Percentiles rank a stretch among this genome's conserved stretches.
These are phyloP conservation scores for Sminthurinus aureus DNA, from an alignment of 2,888 invertebrate species.

Conservation along the genomic window DNA sequence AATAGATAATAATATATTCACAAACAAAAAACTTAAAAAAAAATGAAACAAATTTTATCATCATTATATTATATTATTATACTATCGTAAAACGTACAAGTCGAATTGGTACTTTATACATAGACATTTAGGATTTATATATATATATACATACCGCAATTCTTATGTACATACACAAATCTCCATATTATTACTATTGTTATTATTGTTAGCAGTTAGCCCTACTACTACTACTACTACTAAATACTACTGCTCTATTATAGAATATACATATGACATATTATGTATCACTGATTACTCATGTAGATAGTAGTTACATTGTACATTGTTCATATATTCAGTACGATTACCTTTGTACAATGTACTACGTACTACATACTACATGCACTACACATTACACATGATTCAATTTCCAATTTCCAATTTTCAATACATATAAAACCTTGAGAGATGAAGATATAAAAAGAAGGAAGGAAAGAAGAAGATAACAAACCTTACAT, in stretches of 20 bases:
- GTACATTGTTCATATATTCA: no score
- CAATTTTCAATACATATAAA: no score
- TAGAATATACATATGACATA: no score
- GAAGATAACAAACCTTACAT: conserved; percentile 10
- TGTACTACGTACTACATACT: background rate
- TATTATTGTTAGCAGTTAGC: no score
- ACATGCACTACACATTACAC: background rate
- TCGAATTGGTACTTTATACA: background rate
- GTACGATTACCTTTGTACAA: no score
- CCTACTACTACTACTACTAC: no score
- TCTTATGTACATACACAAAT: background rate
- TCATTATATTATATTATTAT: background rate
- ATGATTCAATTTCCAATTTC: no score
- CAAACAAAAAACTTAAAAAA: background rate
- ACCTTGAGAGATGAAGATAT: background rate
- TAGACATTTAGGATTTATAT: background rate
- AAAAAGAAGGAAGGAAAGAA: background rate
- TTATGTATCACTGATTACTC: no score
- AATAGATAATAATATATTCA: background rate
- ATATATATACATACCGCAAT: background rate
- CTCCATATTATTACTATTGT: no score
- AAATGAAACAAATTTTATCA: background rate
- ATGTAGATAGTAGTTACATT: no score
- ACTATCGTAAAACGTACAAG: background rate
- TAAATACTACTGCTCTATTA: no score